These are phyloP conservation scores for Bungarus multicinctus DNA, from an alignment of 2,113 vertebrate species.

Conservation along the genomic window DNA sequence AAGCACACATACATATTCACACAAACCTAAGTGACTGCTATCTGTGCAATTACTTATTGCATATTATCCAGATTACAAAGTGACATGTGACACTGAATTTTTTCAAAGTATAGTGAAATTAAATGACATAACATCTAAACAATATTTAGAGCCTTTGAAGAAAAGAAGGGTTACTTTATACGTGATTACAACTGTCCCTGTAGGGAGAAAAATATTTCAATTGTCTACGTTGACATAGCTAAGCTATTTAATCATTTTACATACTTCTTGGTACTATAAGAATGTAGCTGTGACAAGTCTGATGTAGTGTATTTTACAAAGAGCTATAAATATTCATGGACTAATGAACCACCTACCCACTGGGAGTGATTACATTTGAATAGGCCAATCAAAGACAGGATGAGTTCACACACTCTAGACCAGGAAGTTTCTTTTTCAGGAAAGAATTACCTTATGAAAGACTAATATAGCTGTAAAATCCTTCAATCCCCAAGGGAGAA, in stretches of 20 bases:
- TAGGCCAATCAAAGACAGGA: conserved; percentile 55
- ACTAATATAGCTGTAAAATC: conserved; percentile 36
- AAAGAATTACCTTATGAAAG: conserved; percentile 46
- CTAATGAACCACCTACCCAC: conserved; percentile 46
- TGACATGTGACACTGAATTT: neutral
- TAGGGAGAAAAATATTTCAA: conserved; percentile 3
- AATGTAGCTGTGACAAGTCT: conserved; percentile 38
- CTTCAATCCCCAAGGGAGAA: conserved; percentile 29
- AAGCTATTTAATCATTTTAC: conserved; percentile 33
- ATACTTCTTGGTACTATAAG: conserved; percentile 36
- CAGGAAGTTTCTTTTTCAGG: conserved; percentile 60
- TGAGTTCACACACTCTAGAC: conserved; percentile 49
- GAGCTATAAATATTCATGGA: conserved; percentile 59
- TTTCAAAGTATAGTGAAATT: neutral
- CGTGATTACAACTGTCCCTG: neutral
- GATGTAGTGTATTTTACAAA: conserved; percentile 43
- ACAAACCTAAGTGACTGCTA: neutral
- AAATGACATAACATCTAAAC: neutral
- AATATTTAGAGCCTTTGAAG: neutral
- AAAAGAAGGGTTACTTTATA: neutral
- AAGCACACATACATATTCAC: neutral
- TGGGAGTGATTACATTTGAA: conserved; percentile 65
- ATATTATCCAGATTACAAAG: neutral
- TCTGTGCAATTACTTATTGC: neutral
- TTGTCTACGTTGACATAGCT: neutral